phyloP scores from a whole-genome alignment of 2,888 invertebrate genomes.

The Drosophila mimica region DNA sequence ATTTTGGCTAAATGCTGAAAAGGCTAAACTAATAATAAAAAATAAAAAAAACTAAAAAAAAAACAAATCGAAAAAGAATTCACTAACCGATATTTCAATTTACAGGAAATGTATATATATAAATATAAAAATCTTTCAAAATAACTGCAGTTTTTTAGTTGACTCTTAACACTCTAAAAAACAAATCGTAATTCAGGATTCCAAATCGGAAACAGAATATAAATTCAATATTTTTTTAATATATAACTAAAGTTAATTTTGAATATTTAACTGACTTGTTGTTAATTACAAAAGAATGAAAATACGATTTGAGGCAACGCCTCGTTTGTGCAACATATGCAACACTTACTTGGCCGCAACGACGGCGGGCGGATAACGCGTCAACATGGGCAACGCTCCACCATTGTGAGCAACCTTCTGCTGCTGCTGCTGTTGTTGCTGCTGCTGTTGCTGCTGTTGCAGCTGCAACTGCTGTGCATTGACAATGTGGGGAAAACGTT shows the following conservation, averaged over 20 bases:
- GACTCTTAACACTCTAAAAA: too few species aligned
- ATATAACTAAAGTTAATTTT: too few species aligned
- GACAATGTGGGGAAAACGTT: slow-evolving; percentile 71
- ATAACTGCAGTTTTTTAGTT: not conserved
- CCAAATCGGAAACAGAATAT: too few species aligned
- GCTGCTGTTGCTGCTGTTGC: slow-evolving; percentile 61
- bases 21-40: not conserved
- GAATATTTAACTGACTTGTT: not conserved
- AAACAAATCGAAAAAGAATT: not conserved
- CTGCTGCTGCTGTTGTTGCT: slow-evolving; percentile 55
- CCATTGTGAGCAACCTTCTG: slow-evolving; percentile 68
- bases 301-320: too few species aligned
- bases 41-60: not conserved
- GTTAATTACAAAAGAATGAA: not conserved
- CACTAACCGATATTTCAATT: too few species aligned
- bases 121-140: too few species aligned
- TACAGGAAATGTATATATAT: not conserved
- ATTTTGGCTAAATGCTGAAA: not conserved
- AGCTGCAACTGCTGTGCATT: slow-evolving; percentile 71
- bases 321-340: not conserved
- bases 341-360: slow-evolving; percentile 69
- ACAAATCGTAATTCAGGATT: too few species aligned
- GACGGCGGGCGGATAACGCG: slow-evolving; percentile 70
- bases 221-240: too few species aligned
- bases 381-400: slow-evolving; percentile 67